Evolutionary conservation across 2,797 vertebrate genomes (phyloP).

Genomic region (Harpagifer antarcticus): DNA sequence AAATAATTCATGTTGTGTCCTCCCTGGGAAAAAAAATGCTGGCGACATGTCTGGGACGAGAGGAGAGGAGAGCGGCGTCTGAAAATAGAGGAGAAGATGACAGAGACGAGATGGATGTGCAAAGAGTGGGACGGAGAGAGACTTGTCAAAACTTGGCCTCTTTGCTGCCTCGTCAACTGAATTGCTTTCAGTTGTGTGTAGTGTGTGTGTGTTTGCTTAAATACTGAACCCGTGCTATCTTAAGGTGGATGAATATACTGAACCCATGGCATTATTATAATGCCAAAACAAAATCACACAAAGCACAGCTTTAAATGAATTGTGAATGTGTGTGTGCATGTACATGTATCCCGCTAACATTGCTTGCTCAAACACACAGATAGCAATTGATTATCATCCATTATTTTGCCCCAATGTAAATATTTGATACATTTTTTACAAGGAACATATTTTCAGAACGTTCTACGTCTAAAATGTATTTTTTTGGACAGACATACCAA

Average conservation of each 20-base stretch:
- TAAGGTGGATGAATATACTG: background rate
- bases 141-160: slow-evolving; percentile 60
- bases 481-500: no score
- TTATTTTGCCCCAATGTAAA: no score
- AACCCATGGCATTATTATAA: slow-evolving; percentile 8
- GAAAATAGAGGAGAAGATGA: slow-evolving; percentile 54
- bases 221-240: background rate
- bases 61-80: slow-evolving; percentile 43
- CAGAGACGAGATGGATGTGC: slow-evolving; percentile 32
- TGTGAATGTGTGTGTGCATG: no score
- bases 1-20: slow-evolving; percentile 71
- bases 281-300: background rate
- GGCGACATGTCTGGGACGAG: slow-evolving; percentile 60
- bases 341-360: no score
- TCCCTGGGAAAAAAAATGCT: slow-evolving; percentile 29
- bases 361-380: no score
- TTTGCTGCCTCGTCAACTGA: slow-evolving; percentile 18
- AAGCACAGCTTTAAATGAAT: background rate
- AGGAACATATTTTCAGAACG: no score
- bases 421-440: no score
- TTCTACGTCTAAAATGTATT: no score
- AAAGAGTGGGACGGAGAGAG: slow-evolving; percentile 23
- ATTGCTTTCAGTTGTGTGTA: slow-evolving; percentile 37
- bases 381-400: no score
- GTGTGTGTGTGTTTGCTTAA: background rate